Evolutionary conservation across 1,140 invertebrate species (phyloP).

Genomic region (Neodiprion pinetum): DNA sequence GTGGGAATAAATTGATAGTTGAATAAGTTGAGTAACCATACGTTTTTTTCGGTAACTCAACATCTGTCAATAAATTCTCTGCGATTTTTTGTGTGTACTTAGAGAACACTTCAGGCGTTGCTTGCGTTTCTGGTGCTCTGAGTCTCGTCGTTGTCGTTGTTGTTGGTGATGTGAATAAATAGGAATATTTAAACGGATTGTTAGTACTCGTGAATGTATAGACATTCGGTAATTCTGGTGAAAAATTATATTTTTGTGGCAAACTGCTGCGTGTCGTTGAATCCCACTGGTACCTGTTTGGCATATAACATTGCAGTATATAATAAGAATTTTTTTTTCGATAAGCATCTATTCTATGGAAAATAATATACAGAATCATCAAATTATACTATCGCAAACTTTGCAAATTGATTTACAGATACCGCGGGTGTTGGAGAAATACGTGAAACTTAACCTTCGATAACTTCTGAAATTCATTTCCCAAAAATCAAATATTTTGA

Average conservation of each 20-base stretch:
- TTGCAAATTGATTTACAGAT: not conserved
- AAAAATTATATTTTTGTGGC: constrained; percentile 42
- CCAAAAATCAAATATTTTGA: not conserved
- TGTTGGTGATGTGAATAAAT: constrained; percentile 21
- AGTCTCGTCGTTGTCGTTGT: constrained; percentile 24
- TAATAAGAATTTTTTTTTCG: too few species aligned
- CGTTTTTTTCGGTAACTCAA: constrained; percentile 37
- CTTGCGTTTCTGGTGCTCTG: constrained; percentile 38
- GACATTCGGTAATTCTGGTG: constrained; percentile 35
- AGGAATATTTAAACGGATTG: constrained; percentile 33
- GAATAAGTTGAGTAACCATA: constrained; percentile 45
- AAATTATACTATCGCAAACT: not conserved
- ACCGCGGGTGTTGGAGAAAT: not conserved
- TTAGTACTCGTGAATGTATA: constrained; percentile 30
- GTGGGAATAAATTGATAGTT: constrained; percentile 32
- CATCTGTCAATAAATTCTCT: constrained; percentile 22
- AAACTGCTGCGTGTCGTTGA: constrained; percentile 51
- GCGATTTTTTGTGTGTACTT: constrained; percentile 23
- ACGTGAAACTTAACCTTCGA: too few species aligned
- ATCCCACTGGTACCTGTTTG: constrained; percentile 54
- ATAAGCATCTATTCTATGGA: too few species aligned
- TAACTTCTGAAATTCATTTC: too few species aligned
- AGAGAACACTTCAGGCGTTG: constrained; percentile 30
- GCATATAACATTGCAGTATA: not conserved
- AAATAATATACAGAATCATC: not conserved